Evolutionary conservation across 2,888 invertebrate genomes (phyloP).

Genomic region (Agonopterix subpropinquella): DNA sequence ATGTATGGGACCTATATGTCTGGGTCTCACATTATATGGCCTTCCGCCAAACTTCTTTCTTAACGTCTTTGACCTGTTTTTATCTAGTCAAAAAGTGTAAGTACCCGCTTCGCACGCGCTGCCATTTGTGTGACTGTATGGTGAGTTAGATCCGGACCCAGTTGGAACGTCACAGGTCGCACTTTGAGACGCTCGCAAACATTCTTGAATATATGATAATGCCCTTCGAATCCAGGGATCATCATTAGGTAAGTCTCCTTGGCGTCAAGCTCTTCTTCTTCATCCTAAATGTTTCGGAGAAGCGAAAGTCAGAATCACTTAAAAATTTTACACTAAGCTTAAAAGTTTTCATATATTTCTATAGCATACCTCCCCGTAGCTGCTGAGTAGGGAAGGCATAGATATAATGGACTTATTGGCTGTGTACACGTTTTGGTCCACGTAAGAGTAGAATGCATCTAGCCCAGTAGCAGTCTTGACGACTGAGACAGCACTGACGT

Average conservation of each 20-base stretch:
- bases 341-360: no score
- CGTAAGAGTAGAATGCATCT: slow-evolving; percentile 25
- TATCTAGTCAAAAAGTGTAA: no score
- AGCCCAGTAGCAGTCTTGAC: slow-evolving; percentile 16
- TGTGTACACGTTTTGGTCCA: slow-evolving; percentile 30
- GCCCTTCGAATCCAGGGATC: slow-evolving; percentile 46
- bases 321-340: no score
- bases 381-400: slow-evolving; percentile 25
- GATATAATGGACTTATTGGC: slow-evolving; percentile 28
- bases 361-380: slow-evolving; percentile 13
- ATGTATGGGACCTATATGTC: no score
- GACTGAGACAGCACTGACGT: no score
- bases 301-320: no score
- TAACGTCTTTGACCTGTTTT: no score
- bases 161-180: slow-evolving; percentile 29
- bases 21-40: no score
- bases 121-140: slow-evolving; percentile 33
- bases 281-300: slow-evolving; percentile 26
- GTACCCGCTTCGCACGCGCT: not conserved
- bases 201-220: slow-evolving; percentile 25
- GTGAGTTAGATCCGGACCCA: slow-evolving; percentile 29
- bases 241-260: slow-evolving; percentile 28
- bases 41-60: no score
- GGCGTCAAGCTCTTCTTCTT: slow-evolving; percentile 25
- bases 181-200: slow-evolving; percentile 33